Conservation (phyloP, 2,797 vertebrate genomes). For the Hemibagrus guttatus region DNA sequence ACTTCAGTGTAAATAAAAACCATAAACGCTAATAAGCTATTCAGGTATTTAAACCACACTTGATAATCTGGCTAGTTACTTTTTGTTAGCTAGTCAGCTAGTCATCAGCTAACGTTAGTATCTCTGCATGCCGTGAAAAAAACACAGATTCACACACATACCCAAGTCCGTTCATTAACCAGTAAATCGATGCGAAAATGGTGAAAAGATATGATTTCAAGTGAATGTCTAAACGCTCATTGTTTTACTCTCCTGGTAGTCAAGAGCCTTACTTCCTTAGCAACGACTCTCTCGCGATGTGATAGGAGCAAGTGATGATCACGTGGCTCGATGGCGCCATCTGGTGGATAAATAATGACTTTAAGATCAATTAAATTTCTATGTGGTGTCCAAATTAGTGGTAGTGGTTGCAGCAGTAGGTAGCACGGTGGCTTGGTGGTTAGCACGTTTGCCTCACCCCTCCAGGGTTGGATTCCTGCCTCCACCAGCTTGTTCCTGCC, state of each 20-base stretch:
- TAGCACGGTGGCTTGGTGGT: no score
- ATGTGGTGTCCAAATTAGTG: no score
- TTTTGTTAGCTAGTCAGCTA: background rate
- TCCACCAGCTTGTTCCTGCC: no score
- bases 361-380: no score
- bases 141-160: background rate
- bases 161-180: conserved; percentile 2
- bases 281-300: conserved; percentile 55
- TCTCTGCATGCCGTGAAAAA: background rate
- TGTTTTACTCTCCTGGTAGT: conserved; percentile 33
- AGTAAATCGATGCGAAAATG: no score
- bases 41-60: background rate
- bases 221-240: background rate
- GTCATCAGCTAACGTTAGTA: background rate
- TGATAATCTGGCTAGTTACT: background rate
- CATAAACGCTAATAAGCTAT: background rate
- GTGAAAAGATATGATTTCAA: background rate
- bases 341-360: conserved; percentile 9
- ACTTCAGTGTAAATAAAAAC: background rate
- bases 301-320: background rate
- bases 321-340: conserved; percentile 13
- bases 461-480: no score
- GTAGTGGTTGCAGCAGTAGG: no score
- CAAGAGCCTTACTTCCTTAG: conserved; percentile 66
- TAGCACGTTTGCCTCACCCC: no score